A percentile compares a stretch with the other conserved stretches of the same genome.
These are phyloP conservation scores for Tigriopus japonicus DNA, from an alignment of 1,140 invertebrate genomes.

Conservation along the genomic window DNA sequence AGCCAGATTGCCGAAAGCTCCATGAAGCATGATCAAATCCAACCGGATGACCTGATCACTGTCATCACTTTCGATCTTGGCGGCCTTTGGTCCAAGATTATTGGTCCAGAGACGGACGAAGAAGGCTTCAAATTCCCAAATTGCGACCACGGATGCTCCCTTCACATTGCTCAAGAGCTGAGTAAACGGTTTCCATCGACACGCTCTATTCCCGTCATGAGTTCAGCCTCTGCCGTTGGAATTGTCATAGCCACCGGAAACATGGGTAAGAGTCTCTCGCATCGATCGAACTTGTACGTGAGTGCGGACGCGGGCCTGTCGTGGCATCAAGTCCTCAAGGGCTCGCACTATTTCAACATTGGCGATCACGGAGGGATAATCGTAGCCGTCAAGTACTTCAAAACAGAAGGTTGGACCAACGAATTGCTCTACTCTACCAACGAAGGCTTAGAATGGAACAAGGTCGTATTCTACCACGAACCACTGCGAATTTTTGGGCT, in stretches of 20 bases:
- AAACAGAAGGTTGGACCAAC: slow-evolving; percentile 42
- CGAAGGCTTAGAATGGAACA: slow-evolving; percentile 60
- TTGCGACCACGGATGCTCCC: slow-evolving; percentile 48
- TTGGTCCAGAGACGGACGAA: slow-evolving; percentile 42
- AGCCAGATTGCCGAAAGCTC: slow-evolving; percentile 44
- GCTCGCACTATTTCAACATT: slow-evolving; percentile 56
- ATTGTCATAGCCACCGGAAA: slow-evolving; percentile 65
- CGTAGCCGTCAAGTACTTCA: slow-evolving; percentile 60
- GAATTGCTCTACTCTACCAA: slow-evolving; percentile 63
- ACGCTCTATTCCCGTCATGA: slow-evolving; percentile 57
- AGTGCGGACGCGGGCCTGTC: slow-evolving; percentile 63
- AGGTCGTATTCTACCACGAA: slow-evolving; percentile 43
- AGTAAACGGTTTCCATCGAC: slow-evolving; percentile 56
- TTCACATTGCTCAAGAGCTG: slow-evolving; percentile 70
- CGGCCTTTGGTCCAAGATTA: slow-evolving; percentile 51
- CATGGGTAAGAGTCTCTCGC: slow-evolving; percentile 52
- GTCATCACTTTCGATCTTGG: slow-evolving; percentile 77
- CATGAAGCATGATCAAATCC: slow-evolving; percentile 29
- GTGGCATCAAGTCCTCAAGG: slow-evolving; percentile 45
- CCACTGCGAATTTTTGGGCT: slow-evolving; percentile 57
- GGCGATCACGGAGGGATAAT: slow-evolving; percentile 76
- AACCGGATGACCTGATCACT: slow-evolving; percentile 49
- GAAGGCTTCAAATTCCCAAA: slow-evolving; percentile 38
- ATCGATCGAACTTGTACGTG: slow-evolving; percentile 56
- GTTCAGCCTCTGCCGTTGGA: slow-evolving; percentile 64